phyloP scores from a whole-genome alignment of 1,140 invertebrate genomes.

The Calephelis nemesis region DNA sequence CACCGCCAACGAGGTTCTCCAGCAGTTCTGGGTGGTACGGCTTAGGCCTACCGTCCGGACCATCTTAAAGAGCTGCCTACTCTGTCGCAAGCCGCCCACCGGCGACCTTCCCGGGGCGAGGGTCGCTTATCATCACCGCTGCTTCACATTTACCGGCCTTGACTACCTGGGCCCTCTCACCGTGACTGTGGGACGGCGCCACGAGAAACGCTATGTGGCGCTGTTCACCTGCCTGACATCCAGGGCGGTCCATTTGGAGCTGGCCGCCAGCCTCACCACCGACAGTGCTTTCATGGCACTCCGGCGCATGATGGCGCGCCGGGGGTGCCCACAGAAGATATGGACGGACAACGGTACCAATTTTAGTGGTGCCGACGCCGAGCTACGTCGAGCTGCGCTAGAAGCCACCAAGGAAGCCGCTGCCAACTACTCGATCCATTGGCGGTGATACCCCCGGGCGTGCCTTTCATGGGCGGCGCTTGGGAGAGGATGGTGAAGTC shows the following conservation, averaged over 20 bases:
- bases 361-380: constrained; percentile 21
- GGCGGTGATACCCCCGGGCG: constrained; percentile 56
- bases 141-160: neutral
- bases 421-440: constrained; percentile 28
- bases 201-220: too few species aligned
- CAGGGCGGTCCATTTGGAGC: too few species aligned
- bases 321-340: constrained; percentile 41
- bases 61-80: neutral
- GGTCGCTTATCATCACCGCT: neutral
- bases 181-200: neutral
- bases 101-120: neutral
- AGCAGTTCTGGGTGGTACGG: too few species aligned
- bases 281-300: too few species aligned
- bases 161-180: neutral
- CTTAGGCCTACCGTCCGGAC: neutral
- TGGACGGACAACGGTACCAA: constrained; percentile 50
- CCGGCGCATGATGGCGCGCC: too few species aligned
- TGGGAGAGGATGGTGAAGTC: constrained; percentile 62
- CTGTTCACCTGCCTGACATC: too few species aligned
- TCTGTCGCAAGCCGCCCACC: neutral
- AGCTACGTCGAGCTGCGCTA: neutral
- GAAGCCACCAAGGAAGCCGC: too few species aligned
- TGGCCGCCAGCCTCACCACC: too few species aligned
- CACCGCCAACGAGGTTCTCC: too few species aligned
- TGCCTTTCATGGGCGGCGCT: constrained; percentile 59